Base-by-base conservation (phyloP, 2,113 vertebrate species). In the Phyllopteryx taeniolatus region DNA sequence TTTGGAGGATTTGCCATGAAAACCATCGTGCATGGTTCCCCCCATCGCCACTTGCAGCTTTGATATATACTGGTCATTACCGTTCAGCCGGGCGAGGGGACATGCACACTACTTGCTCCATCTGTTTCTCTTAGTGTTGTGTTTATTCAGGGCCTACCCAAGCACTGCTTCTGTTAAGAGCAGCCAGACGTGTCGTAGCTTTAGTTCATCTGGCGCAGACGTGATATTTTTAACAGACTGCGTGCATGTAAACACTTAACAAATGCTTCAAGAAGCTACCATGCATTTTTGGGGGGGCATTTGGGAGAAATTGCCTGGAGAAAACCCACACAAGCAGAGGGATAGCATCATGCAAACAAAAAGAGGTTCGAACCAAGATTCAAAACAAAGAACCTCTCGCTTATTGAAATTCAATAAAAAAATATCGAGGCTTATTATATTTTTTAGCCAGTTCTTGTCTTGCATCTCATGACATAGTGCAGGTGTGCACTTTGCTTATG, bases 71-170 rank as follows among this genome's bases (percentile, higher is more conserved):
- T n/a, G 4, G 56, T 56, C 53, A 3, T 14, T 59, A 13, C 11
- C 44, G 20, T 66, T 14, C 19, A 66, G 64, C 44, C 61, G 42
- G 33, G 33, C 60, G 33, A 27, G 12, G n/a, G 11, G 43, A 46
- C 42, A 46, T 14, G 35, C 43, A 15, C 64, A 27, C 64, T 5
- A 65, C 19, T 14, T 11, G 20, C 1, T 22, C 64, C 61, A 66
- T 81, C 84, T 86, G 78, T 61, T 77, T 42, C 73, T 13, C 8
- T 49, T 79, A 69, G 71, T 71, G 69, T 63, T 44, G 4, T 77
- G 68, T 83, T 84, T 84, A 76, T 70, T 76, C 71, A 79, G 79
- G 69, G 81, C 77, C 64, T 60, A 46, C 74, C 31, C 67, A 73
- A 73, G 82, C 73, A 76, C 70, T 56, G 60, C 74, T 73, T 67